Base-by-base conservation (phyloP, 2,888 invertebrate genomes). In the Thecophora atra region DNA sequence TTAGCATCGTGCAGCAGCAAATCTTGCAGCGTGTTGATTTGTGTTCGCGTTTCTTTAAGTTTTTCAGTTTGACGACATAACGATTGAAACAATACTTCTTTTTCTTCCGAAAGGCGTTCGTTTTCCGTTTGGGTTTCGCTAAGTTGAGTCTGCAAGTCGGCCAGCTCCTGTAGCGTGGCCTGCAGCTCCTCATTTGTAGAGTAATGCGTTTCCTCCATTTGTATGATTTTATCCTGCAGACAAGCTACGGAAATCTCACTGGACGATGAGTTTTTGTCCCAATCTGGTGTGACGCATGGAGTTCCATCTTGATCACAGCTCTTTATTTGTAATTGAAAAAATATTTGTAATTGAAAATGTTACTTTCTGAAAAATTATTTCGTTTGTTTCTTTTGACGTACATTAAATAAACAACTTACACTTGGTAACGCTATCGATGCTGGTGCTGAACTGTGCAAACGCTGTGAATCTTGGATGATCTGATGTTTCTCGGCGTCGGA, bases 221-320 rank as follows among this genome's bases (percentile, higher is more conserved):
- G 82, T 84, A 95, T 90, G 80, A 97, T 96, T 82, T 96, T 91
- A 84, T 97, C 97, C 87, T 97, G 97, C 76, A 96, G 89, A 84
- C 96, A 96, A 24, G 96, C 96, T 75, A 97, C 95, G 4, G 94
- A 94, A 72, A 96, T 92, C 87, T 97, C 96, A 86, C 95, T 95
- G 75, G 95, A 94, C 60, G 93, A 93, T 72, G 95, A 95, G 85
- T 95, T 93, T 85, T 95, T 95, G 87, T 97, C 96, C 97, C 97
- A 97, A 78, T 95, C 95, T 8, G 93, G 93, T 11, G 93, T 93
- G 76, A 91, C 89, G 72, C 91, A 92, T n/a, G 92, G 91, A 21
- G 91, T 91, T 78, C 89, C 89, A 78, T 56, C 62, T 37, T 62
- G 87, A 77, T 89, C 89, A 87, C 42, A 26, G 17, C 37, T 24